Percentiles rank a stretch among this genome's conserved stretches.
phyloP scores from a whole-genome alignment of 2,113 vertebrate species.

The Elgaria multicarinata region DNA sequence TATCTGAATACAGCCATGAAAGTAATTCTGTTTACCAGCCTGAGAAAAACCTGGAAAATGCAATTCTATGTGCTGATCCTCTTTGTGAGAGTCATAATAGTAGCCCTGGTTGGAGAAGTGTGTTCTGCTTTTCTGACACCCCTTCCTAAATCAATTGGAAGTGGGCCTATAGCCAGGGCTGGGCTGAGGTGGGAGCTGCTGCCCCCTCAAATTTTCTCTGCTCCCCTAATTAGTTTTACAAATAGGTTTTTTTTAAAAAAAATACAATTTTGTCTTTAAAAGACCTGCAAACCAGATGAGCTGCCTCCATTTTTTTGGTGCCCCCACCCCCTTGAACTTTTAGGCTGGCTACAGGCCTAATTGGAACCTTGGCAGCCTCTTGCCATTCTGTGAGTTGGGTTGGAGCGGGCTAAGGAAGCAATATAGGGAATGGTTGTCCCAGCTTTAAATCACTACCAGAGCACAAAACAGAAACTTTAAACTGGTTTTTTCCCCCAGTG shows the following conservation, averaged over 20 bases:
- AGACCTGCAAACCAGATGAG: too few species aligned
- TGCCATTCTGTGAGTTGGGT: neutral
- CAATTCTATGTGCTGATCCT: neutral
- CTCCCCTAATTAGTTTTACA: too few species aligned
- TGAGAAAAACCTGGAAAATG: neutral
- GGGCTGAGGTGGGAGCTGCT: too few species aligned
- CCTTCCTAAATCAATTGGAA: neutral
- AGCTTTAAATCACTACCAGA: neutral
- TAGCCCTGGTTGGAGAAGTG: neutral
- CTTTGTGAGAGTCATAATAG: neutral
- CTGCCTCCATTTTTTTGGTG: too few species aligned
- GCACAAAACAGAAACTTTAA: neutral
- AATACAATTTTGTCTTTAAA: too few species aligned
- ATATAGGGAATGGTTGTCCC: neutral
- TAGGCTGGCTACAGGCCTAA: too few species aligned
- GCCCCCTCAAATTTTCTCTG: too few species aligned
- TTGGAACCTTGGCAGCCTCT: neutral
- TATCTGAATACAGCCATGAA: neutral
- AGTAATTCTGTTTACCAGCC: neutral
- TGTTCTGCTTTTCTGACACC: neutral
- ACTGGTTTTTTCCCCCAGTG: neutral
- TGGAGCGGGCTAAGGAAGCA: too few species aligned
- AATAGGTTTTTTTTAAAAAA: too few species aligned
- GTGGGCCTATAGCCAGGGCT: too few species aligned
- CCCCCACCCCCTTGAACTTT: too few species aligned